Percentiles rank a stretch among this genome's conserved stretches.
Evolutionary conservation across 2,888 invertebrate species (phyloP).

Genomic region (Tetragonula carbonaria): DNA sequence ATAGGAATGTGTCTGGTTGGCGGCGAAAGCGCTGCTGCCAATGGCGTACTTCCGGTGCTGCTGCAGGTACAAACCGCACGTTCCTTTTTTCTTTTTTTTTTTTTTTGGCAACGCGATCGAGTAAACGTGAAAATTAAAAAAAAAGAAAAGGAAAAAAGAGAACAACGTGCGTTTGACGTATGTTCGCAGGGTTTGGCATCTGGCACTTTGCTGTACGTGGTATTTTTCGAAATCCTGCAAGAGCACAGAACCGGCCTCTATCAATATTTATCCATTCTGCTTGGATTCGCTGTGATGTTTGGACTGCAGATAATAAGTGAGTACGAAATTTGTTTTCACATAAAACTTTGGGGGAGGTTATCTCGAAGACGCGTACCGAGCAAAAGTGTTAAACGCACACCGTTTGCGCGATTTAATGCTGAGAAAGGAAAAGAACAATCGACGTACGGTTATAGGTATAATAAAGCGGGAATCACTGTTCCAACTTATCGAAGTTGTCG

Average conservation of each 20-base stretch:
- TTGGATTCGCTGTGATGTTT: conserved; percentile 91
- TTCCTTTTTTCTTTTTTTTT: background rate
- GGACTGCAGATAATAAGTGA: conserved; percentile 87
- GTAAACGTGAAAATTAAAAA: background rate
- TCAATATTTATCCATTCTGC: conserved; percentile 88
- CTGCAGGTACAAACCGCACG: conserved; percentile 73
- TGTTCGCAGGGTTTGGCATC: conserved; percentile 92
- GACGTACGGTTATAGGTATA: background rate
- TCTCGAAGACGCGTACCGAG: background rate
- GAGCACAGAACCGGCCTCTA: conserved; percentile 86
- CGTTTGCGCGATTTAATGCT: background rate
- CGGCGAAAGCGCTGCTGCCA: conserved; percentile 86
- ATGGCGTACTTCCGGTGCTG: conserved; percentile 85
- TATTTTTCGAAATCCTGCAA: conserved; percentile 97
- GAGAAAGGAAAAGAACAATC: background rate
- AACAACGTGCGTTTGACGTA: background rate
- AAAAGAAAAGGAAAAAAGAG: background rate
- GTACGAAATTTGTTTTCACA: conserved; percentile 75
- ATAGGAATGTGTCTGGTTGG: conserved; percentile 89
- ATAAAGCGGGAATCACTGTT: background rate
- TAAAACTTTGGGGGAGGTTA: background rate
- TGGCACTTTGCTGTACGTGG: conserved; percentile 97
- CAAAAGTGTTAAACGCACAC: too few relatives aligned
- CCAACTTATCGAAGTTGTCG: background rate
- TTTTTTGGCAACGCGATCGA: background rate